A percentile compares a stretch with the other conserved stretches of the same genome.
Evolutionary conservation across 2,113 vertebrate genomes (phyloP).

Genomic region (Neotoma lepida): DNA sequence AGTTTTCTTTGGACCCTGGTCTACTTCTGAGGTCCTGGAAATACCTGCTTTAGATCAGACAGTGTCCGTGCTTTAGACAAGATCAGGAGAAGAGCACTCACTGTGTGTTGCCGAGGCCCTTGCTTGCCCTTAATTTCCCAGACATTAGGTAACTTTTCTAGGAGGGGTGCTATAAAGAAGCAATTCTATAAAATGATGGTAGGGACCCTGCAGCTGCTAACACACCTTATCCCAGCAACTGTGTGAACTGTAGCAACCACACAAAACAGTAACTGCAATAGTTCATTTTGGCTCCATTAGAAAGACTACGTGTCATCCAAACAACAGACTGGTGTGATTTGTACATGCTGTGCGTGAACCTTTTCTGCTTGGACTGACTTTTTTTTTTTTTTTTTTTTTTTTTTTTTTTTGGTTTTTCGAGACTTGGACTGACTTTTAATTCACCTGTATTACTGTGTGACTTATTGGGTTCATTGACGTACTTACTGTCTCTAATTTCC

Average conservation of each 20-base stretch:
- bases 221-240: too few species aligned
- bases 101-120: neutral
- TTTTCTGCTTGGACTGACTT: neutral
- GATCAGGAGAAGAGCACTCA: neutral
- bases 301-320: neutral
- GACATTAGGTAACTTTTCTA: neutral
- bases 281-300: neutral
- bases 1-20: too few species aligned
- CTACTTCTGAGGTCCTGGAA: neutral
- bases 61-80: neutral
- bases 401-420: too few species aligned
- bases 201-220: too few species aligned
- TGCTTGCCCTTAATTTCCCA: neutral
- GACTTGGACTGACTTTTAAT: neutral
- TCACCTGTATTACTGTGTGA: neutral
- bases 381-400: too few species aligned
- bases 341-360: neutral
- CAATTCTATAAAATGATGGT: too few species aligned
- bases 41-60: neutral
- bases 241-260: neutral
- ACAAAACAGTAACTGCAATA: neutral
- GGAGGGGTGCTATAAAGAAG: neutral
- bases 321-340: neutral
- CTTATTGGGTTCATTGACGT: neutral
- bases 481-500: neutral